Evolutionary conservation across 2,888 invertebrate species (phyloP).

Genomic region (Atherix ibis): DNA sequence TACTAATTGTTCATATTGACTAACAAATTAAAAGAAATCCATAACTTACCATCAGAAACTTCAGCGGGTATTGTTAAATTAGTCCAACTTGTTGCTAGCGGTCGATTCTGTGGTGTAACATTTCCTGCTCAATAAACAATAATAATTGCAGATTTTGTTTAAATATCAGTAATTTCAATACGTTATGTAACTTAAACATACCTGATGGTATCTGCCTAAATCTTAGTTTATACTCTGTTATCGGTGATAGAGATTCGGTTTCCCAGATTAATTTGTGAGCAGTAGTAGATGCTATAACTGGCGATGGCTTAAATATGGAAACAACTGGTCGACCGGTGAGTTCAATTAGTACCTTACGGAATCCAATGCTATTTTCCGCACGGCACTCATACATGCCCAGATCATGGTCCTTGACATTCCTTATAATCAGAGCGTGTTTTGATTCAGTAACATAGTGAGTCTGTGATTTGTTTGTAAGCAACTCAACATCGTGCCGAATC

Average conservation of each 20-base stretch:
- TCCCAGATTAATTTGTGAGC: conserved; percentile 67
- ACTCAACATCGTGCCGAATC: conserved; percentile 31
- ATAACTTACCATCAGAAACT: conserved; percentile 22
- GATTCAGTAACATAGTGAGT: conserved; percentile 38
- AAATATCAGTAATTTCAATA: background rate
- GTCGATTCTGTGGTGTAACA: conserved; percentile 17
- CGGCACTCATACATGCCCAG: conserved; percentile 65
- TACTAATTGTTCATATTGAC: no score
- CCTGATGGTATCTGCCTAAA: conserved; percentile 30
- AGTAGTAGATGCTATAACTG: conserved; percentile 27
- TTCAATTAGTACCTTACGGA: conserved; percentile 51
- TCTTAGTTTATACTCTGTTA: conserved; percentile 49
- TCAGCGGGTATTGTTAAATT: conserved; percentile 29
- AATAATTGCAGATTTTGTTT: background rate
- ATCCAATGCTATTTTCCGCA: conserved; percentile 59
- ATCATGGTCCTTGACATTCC: conserved; percentile 49
- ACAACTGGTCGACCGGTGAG: conserved; percentile 42
- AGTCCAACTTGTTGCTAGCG: conserved; percentile 21
- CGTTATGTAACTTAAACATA: conserved; percentile 7
- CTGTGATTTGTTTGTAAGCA: conserved; percentile 27
- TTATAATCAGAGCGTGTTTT: conserved; percentile 49
- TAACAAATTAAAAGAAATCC: no score
- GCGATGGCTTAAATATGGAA: conserved; percentile 28
- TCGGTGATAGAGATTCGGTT: conserved; percentile 65
- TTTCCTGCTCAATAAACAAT: conserved; percentile 13